These are phyloP conservation scores for Schlechtendalia chinensis DNA, from an alignment of 1,140 invertebrate species.

Conservation along the genomic window DNA sequence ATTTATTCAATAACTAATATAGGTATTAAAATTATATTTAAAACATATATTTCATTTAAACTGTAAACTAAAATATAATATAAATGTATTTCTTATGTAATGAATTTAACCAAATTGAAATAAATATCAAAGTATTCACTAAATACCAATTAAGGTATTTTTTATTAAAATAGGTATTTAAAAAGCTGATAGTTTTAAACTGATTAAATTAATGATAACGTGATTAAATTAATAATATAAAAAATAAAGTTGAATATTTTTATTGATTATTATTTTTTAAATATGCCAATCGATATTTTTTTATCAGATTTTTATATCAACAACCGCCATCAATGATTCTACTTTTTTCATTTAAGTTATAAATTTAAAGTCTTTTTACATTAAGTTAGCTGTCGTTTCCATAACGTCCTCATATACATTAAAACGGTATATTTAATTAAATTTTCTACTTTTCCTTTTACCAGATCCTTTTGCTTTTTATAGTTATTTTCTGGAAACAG, in stretches of 20 bases:
- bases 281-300: background rate
- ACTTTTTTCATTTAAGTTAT: background rate
- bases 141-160: too few relatives aligned
- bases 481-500: background rate
- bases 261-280: constrained; percentile 13
- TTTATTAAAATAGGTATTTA: background rate
- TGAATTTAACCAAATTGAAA: too few relatives aligned
- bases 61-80: too few relatives aligned
- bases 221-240: constrained; percentile 19
- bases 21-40: too few relatives aligned
- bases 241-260: background rate
- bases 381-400: constrained; percentile 4
- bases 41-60: too few relatives aligned
- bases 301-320: background rate
- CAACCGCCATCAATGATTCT: background rate
- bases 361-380: constrained; percentile 20
- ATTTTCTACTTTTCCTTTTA: background rate
- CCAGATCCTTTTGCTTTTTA: background rate
- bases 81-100: too few relatives aligned
- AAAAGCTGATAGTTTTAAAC: background rate
- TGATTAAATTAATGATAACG: too few relatives aligned
- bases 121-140: too few relatives aligned
- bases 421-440: constrained; percentile 18
- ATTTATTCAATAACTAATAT: too few relatives aligned
- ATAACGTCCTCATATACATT: background rate